phyloP scores from a whole-genome alignment of 2,888 invertebrate species.

The Meghimatium bilineatum region DNA sequence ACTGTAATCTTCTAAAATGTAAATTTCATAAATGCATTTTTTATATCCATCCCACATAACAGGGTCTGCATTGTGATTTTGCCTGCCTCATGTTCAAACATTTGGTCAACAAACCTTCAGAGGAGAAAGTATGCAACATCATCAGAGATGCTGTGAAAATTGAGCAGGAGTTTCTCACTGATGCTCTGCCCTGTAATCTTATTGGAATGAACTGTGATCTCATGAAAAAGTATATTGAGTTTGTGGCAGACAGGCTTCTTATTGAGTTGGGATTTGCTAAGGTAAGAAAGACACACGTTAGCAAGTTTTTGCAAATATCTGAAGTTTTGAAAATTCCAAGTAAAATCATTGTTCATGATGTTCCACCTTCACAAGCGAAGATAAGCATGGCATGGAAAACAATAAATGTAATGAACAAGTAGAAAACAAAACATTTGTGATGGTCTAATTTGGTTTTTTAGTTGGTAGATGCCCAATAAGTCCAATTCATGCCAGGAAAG shows the following conservation, averaged over 20 bases:
- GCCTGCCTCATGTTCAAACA: constrained; percentile 98
- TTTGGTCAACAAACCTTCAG: constrained; percentile 87
- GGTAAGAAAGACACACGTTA: constrained; percentile 82
- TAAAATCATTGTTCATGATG: too few species aligned
- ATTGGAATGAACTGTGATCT: constrained; percentile 98
- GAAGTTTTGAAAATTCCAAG: too few species aligned
- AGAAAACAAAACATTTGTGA: too few species aligned
- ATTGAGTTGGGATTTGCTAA: constrained; percentile 91
- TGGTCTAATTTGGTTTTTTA: too few species aligned
- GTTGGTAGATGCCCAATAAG: too few species aligned
- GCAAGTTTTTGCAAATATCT: too few species aligned
- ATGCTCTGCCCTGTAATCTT: constrained; percentile 93
- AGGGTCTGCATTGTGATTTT: constrained; percentile 98
- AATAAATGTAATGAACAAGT: too few species aligned
- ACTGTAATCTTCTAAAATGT: too few species aligned
- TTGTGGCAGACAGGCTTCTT: constrained; percentile 96
- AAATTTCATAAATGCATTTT: not conserved
- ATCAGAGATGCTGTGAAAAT: constrained; percentile 94
- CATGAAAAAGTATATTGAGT: constrained; percentile 98
- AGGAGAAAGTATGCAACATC: constrained; percentile 87
- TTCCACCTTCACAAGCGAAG: too few species aligned
- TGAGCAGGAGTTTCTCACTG: constrained; percentile 98
- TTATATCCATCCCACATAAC: constrained; percentile 46
- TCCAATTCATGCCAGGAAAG: too few species aligned
- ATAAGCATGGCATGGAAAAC: too few species aligned